Evolutionary conservation across 2,797 vertebrate genomes (phyloP).

Genomic region (Psittacula derbiana): DNA sequence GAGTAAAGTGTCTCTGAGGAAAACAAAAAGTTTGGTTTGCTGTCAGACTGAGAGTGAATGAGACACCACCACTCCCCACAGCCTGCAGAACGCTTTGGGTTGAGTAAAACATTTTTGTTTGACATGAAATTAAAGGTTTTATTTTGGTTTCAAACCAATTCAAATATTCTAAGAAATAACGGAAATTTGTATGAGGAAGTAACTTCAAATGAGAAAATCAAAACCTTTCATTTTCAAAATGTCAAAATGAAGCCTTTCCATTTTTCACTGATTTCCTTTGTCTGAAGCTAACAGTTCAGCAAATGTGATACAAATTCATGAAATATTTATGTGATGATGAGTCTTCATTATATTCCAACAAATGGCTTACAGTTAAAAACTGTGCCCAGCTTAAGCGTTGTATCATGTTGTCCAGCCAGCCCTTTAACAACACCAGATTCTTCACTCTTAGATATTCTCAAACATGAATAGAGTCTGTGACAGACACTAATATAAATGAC

Average conservation of each 20-base stretch:
- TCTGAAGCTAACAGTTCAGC: slow-evolving; percentile 61
- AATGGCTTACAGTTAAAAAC: slow-evolving; percentile 23
- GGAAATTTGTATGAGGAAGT: slow-evolving; percentile 39
- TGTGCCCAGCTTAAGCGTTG: not conserved
- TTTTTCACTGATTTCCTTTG: slow-evolving; percentile 67
- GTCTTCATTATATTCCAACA: slow-evolving; percentile 47
- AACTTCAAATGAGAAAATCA: slow-evolving; percentile 55
- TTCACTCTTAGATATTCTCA: not conserved
- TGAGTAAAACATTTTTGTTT: slow-evolving; percentile 40
- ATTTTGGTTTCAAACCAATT: slow-evolving; percentile 53
- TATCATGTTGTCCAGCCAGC: not conserved
- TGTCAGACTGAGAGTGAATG: not conserved
- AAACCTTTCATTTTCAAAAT: slow-evolving; percentile 63
- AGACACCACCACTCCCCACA: not conserved
- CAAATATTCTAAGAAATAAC: slow-evolving; percentile 36
- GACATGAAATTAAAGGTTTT: not conserved
- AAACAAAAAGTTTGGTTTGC: not conserved
- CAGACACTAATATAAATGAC: slow-evolving; percentile 40
- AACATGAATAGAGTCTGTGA: not conserved
- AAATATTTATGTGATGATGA: slow-evolving; percentile 63
- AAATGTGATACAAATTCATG: slow-evolving; percentile 53
- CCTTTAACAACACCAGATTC: not conserved
- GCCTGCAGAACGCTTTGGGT: not conserved
- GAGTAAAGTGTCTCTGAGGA: not conserved
- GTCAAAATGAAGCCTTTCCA: slow-evolving; percentile 49